Conservation (phyloP, 2,888 invertebrate genomes). For the Amorpha juglandis region DNA sequence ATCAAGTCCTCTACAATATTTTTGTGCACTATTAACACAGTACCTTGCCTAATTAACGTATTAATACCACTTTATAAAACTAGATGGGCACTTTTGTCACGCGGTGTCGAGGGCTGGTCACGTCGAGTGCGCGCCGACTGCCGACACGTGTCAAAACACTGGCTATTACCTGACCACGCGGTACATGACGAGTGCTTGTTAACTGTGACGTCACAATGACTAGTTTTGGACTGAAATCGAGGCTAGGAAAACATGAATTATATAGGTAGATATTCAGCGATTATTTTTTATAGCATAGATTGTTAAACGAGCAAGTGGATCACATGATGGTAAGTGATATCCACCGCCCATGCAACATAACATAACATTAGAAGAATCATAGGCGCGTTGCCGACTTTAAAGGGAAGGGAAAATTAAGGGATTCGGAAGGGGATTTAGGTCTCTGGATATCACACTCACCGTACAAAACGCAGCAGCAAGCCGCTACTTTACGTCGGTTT, state of each 20-base stretch:
- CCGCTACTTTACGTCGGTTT: no score
- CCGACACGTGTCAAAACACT: conserved; percentile 13
- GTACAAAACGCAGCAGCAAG: no score
- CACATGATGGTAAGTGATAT: no score
- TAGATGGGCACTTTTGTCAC: conserved; percentile 24
- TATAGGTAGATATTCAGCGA: background rate
- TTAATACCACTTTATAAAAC: conserved; percentile 19
- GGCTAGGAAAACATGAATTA: background rate
- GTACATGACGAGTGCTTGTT: conserved; percentile 21
- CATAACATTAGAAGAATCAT: no score
- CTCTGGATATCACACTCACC: no score
- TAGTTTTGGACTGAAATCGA: background rate
- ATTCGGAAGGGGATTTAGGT: no score
- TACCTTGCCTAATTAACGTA: background rate
- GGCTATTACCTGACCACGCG: conserved; percentile 12
- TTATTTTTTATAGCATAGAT: no score
- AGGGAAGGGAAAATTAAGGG: no score
- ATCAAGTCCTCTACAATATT: background rate
- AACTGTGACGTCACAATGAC: background rate
- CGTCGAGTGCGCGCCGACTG: background rate
- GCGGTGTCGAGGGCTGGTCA: background rate
- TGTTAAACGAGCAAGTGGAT: no score
- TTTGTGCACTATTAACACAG: no score
- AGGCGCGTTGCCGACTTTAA: no score
- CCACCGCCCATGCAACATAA: no score